phyloP scores from a whole-genome alignment of 2,888 invertebrate genomes.

The Drosophila borborema region DNA sequence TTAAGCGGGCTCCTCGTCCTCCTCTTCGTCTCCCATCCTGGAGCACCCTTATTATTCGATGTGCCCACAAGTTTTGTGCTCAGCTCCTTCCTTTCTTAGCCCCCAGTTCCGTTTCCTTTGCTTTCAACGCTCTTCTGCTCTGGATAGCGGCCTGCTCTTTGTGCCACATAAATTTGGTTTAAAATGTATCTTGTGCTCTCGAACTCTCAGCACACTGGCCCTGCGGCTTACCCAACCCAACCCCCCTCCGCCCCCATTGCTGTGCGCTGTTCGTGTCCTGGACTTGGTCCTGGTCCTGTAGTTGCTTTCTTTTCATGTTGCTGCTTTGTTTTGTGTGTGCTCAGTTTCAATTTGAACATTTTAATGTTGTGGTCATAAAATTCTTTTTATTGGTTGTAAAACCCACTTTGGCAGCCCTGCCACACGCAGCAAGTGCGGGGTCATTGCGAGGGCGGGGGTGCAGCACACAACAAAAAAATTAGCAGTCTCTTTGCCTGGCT shows the following conservation, averaged over 20 bases:
- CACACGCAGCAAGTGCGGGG: neutral
- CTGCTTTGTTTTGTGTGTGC: conserved; percentile 72
- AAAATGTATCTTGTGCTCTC: conserved; percentile 68
- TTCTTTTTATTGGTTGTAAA: conserved; percentile 80
- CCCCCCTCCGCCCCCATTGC: neutral
- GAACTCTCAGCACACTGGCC: conserved; percentile 15
- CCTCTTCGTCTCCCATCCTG: neutral
- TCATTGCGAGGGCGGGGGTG: neutral
- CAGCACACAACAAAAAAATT: conserved; percentile 48
- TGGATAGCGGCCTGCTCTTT: conserved; percentile 51
- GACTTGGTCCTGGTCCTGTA: conserved; percentile 36
- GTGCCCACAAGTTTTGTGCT: conserved; percentile 26
- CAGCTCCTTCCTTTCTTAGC: conserved; percentile 30
- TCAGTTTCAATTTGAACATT: conserved; percentile 78
- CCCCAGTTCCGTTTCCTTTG: conserved; percentile 70
- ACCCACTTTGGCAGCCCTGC: conserved; percentile 45
- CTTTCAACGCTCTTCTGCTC: conserved; percentile 65
- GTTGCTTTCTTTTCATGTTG: conserved; percentile 49
- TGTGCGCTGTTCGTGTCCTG: conserved; percentile 28
- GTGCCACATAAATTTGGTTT: conserved; percentile 77
- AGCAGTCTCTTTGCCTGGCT: conserved; percentile 69
- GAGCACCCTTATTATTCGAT: conserved; percentile 1
- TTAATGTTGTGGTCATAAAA: conserved; percentile 80
- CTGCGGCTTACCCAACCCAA: neutral
- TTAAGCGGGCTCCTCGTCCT: conserved; percentile 56